Base-by-base conservation (phyloP, 2,888 invertebrate species). In the Melinopterus prodromus region DNA sequence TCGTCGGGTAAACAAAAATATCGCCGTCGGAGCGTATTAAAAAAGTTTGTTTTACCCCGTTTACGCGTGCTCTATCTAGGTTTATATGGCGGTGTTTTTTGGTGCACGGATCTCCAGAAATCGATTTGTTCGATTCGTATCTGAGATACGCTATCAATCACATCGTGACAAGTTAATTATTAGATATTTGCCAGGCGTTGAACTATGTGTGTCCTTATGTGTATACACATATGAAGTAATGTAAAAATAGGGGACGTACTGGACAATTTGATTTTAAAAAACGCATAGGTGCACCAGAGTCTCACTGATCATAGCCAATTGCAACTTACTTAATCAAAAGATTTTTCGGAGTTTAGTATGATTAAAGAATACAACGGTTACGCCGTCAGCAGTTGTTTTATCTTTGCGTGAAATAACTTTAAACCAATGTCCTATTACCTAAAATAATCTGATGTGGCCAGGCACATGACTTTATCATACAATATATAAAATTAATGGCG, bases 1-100 rank as follows among this genome's bases (percentile, higher is more conserved):
- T 81, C 77, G 76, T 79, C 53, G 12, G 77, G 77, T 79, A 81
- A 81, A 81, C 81, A 79, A 79, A 77, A 79, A 81, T 81, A 77
- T 79, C 72, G 37, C 9, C 74, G 37, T 53, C 53, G 53, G 5
- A 53, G 53, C 7, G 53, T 53, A 53, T 53, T 53, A 53, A 53
- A 53, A 53, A 53, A 53, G 53, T 53, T 53, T 53, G 5, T 12
- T 53, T 53, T 53, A 53, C 53, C 53, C 53, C 53, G 53, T 53
- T 53, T 53, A 53, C 53, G 53, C 53, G 53, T 4, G 53, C 53
- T 12, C 9, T 53, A 2, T 12, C 9, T 53, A 2, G 53, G 53
- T 53, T 53, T 53, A 53, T 53, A 12, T 53, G 53, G 53, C 7
- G 53, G 53, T 53, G 53, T 12, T 12, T 53, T 53, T 53, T 0